Percentiles rank a stretch among this genome's conserved stretches.
Evolutionary conservation across 2,113 vertebrate genomes (phyloP).

Genomic region (Peromyscus leucopus): DNA sequence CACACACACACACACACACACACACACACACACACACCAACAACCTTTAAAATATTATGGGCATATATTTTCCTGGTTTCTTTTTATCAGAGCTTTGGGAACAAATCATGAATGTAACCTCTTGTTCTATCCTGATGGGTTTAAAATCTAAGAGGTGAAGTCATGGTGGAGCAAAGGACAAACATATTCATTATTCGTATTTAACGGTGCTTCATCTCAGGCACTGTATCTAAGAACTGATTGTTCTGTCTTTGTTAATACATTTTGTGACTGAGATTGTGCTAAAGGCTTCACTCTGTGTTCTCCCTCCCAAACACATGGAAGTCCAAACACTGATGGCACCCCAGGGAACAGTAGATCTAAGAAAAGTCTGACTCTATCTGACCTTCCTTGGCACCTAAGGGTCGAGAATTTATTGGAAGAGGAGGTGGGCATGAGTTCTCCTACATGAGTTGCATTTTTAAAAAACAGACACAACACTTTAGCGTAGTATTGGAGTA

Average conservation of each 20-base stretch:
- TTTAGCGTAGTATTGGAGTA: background rate
- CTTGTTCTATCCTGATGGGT: background rate
- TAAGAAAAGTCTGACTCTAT: background rate
- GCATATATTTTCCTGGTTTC: slow-evolving; percentile 4
- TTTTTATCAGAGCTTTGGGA: background rate
- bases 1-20: too few relatives aligned
- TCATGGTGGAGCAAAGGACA: background rate
- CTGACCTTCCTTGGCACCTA: too few relatives aligned
- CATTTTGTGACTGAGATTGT: background rate
- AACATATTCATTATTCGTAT: too few relatives aligned
- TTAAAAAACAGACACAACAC: background rate
- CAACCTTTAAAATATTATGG: background rate
- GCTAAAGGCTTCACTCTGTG: background rate
- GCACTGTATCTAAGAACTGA: background rate
- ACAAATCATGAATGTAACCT: background rate
- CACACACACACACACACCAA: background rate
- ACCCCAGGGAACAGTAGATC: background rate
- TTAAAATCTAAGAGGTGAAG: background rate
- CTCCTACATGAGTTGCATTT: background rate
- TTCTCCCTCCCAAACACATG: background rate
- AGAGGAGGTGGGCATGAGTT: background rate
- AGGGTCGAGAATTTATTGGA: background rate
- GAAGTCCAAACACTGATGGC: background rate
- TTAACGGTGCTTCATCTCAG: background rate
- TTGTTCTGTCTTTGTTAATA: slow-evolving; percentile 16